Evolutionary conservation across 2,888 invertebrate species (phyloP).

Genomic region (Gastracanthus pulcherrimus): DNA sequence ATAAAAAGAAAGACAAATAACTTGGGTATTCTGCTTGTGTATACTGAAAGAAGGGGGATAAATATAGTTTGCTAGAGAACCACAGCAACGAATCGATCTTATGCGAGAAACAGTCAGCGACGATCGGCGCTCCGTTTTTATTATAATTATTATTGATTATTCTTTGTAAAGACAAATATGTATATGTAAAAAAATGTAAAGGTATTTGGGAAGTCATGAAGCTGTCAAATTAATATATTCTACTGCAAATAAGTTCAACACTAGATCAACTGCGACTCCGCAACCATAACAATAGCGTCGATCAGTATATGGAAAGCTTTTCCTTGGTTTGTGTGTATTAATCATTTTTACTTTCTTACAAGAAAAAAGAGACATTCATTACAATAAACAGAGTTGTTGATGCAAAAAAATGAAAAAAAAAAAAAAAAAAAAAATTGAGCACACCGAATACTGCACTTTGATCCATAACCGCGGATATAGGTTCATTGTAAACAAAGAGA

Average conservation of each 20-base stretch:
- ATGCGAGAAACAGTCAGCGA: slow-evolving; percentile 49
- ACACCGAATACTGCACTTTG: slow-evolving; percentile 25
- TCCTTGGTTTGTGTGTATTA: slow-evolving; percentile 48
- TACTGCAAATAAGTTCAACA: slow-evolving; percentile 78
- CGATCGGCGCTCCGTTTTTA: slow-evolving; percentile 38
- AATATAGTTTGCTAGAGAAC: slow-evolving; percentile 33
- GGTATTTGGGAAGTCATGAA: slow-evolving; percentile 70
- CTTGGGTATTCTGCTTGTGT: slow-evolving; percentile 20
- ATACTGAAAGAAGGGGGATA: not conserved
- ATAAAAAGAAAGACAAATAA: slow-evolving; percentile 38
- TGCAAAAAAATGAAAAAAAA: not conserved
- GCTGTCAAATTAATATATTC: slow-evolving; percentile 77
- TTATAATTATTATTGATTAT: slow-evolving; percentile 10
- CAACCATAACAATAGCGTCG: slow-evolving; percentile 75
- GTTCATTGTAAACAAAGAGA: slow-evolving; percentile 9
- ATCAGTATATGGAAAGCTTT: slow-evolving; percentile 57
- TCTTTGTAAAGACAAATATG: slow-evolving; percentile 43
- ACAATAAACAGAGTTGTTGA: slow-evolving; percentile 1
- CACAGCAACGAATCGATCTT: slow-evolving; percentile 55
- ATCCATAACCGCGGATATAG: slow-evolving; percentile 41
- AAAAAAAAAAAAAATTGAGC: not conserved
- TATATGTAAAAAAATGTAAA: slow-evolving; percentile 54
- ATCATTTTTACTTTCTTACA: slow-evolving; percentile 9
- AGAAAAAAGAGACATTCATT: slow-evolving; percentile 26
- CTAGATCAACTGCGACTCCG: slow-evolving; percentile 77